Base-by-base conservation (phyloP, 1,140 invertebrate species). In the Zaprionus tsacasi region DNA sequence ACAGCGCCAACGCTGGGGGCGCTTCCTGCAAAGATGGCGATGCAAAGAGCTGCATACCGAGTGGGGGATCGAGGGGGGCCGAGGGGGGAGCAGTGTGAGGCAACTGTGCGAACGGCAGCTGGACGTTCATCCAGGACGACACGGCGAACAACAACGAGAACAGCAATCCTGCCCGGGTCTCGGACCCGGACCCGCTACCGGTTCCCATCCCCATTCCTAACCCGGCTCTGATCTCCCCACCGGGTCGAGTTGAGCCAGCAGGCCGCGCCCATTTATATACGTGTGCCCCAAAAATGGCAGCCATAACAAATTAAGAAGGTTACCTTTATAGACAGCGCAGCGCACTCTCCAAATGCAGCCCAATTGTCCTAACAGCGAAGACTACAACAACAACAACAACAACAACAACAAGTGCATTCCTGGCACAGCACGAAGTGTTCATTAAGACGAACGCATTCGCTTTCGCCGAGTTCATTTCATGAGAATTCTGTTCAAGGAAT, bases 291-390 rank as follows among this genome's bases (percentile, higher is more conserved):
- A 75, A 87, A 82, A 88, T 88, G 83, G 75, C 77, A 82, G 77
- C 81, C 80, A 87, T 87, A 87, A 87, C 82, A 87, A 88, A 88
- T 87, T 87, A 87, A 87, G 83, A 87, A 87, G 83, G 82, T 88
- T 82, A 87, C 83, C 82, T 87, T 88, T 80, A 87, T 77, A 74
- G 85, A 81, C 83, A 82, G 73, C 66, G 61, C 54, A 33, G 15
- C 21, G 35, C 50, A 56, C 57, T 59, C 57, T 59, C 57, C 57
- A 58, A 52, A 59, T 33, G 27, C 27, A 25, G 6, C 63, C 55
- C 25, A 57, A 61, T 60, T 73, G 71, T 69, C 48, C 63, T 55
- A 15, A 17, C 64, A 10, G 38, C 10, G n/a, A 15, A 56, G 17
- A 33, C 48, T 55, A 40, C 36, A 55, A 54, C 59, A 35, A 13